Percentiles rank a stretch among this genome's conserved stretches.
phyloP scores from a whole-genome alignment of 2,797 vertebrate species.

The Novumbra hubbsi region DNA sequence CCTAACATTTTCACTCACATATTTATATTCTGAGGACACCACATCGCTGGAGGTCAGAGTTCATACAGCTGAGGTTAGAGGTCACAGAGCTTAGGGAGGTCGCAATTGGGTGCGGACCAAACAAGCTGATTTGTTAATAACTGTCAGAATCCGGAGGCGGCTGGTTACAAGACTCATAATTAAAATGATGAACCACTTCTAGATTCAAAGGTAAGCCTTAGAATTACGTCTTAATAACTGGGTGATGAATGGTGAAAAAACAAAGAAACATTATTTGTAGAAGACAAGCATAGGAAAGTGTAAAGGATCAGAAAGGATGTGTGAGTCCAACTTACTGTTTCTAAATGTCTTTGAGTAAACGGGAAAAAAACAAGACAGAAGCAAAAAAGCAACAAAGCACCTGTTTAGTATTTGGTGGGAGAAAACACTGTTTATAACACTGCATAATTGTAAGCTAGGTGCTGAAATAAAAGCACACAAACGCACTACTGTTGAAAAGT shows the following conservation, averaged over 20 bases:
- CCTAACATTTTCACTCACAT: constrained; percentile 47
- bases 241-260: constrained; percentile 18
- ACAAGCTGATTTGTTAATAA: constrained; percentile 21
- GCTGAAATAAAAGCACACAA: neutral
- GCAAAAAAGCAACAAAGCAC: constrained; percentile 29
- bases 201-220: constrained; percentile 10
- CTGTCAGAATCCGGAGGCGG: constrained; percentile 15
- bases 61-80: constrained; percentile 26
- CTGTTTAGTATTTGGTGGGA: neutral
- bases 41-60: constrained; percentile 44
- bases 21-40: constrained; percentile 32
- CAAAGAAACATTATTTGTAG: neutral
- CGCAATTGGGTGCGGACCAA: constrained; percentile 23
- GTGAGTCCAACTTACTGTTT: constrained; percentile 56
- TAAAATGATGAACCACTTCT: neutral
- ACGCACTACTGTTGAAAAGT: too few relatives aligned
- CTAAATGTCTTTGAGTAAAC: constrained; percentile 64
- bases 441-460: neutral
- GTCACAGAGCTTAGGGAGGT: constrained; percentile 20
- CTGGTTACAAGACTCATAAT: neutral
- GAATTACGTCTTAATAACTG: constrained; percentile 5
- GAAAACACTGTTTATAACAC: neutral
- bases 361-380: constrained; percentile 50
- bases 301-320: constrained; percentile 19
- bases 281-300: neutral